Evolutionary conservation across 2,797 vertebrate species (phyloP), one percentile per base, ranked within the genome.

Genomic region (Pteronotus mesoamericanus): DNA sequence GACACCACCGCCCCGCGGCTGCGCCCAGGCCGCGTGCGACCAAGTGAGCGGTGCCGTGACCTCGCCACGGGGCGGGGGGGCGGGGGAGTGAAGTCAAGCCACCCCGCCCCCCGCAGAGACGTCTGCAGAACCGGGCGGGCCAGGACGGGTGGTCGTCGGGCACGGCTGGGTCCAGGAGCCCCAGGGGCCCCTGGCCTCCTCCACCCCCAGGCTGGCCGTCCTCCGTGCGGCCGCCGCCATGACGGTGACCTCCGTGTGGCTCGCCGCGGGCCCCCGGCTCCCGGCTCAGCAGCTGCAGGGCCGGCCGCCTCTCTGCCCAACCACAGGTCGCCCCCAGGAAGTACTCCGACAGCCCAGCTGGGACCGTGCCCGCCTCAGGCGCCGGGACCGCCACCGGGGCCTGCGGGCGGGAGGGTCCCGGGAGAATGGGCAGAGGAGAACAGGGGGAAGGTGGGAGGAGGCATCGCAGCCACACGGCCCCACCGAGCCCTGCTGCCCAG

Each of bases 401-500:
- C 1, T 37, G 34, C 2, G 11, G 10, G 2, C 24, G 55, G 9
- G 46, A 66, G 48, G 26, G 59, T 59, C 6, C 88, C 42, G 8
- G 15, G 29, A 9, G 78, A 24, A 1, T 0, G 9, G 61, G 26
- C 39, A 29, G 39, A 39, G 21, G 53, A 48, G 21, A 53, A 26
- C 9, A 11, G 37, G n/a, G 11, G n/a, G 14, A 8, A 19, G 59
- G 9, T 26, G 29, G n/a, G 21, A 51, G 86, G 34, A 11, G 55
- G n/a, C 18, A 9, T 39, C 22, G 8, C 18, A 14, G 10, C n/a
- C 44, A 5, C 1, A 0, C 0, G 2, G 37, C 66, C 5, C 26
- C 77, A 64, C 77, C 10, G 3, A 11, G 32, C 64, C 0, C 0
- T 2, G n/a, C 10, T 5, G 39, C 83, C 34, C 42, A 4, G 22